A percentile compares a stretch with the other conserved stretches of the same genome.
Evolutionary conservation across 2,888 invertebrate genomes (phyloP).

Genomic region (Xestoiulus laeticollis): DNA sequence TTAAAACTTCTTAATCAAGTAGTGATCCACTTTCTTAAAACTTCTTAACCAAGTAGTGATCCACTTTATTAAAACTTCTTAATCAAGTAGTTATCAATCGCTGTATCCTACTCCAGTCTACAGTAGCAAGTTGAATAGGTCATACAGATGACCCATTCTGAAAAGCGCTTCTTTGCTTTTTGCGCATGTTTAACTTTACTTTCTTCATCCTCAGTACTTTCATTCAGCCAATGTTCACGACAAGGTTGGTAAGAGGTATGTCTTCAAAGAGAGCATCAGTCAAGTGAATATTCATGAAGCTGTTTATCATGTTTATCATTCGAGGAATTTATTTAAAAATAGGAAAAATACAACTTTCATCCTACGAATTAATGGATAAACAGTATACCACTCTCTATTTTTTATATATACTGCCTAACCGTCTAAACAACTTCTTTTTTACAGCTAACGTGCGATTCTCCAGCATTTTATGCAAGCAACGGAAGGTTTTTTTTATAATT

Average conservation of each 20-base stretch:
- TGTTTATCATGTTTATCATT: not conserved
- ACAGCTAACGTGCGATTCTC: not conserved
- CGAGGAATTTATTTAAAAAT: not conserved
- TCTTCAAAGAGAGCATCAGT: not conserved
- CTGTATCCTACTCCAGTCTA: not conserved
- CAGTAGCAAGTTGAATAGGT: not conserved
- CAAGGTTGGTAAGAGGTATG: constrained; percentile 1
- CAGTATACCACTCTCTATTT: not conserved
- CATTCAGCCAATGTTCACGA: constrained; percentile 16
- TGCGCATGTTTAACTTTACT: not conserved
- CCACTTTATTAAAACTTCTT: no score
- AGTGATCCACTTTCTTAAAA: no score
- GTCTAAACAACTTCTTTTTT: not conserved
- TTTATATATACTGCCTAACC: not conserved
- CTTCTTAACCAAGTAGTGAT: no score
- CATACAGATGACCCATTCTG: not conserved
- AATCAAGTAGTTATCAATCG: not conserved
- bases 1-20: no score
- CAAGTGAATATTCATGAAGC: not conserved
- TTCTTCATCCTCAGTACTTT: constrained; percentile 31
- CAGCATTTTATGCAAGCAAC: not conserved
- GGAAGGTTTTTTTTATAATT: not conserved
- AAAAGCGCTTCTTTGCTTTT: not conserved
- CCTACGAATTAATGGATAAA: not conserved
- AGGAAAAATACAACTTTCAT: not conserved